phyloP scores from a whole-genome alignment of 2,797 vertebrate species.

The Lagorchestes hirsutus region DNA sequence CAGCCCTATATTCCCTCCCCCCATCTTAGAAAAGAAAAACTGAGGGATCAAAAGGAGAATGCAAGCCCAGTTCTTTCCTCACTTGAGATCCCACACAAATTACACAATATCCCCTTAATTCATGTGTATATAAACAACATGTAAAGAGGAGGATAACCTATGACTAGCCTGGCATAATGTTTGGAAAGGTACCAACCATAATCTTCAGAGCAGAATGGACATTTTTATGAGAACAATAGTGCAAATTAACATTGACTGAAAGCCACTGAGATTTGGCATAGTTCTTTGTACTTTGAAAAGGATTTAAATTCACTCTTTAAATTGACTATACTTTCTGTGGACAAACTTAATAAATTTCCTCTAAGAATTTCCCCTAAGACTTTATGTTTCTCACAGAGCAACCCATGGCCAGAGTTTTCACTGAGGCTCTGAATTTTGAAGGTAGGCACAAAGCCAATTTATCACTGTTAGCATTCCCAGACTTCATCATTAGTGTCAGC shows the following conservation, averaged over 20 bases:
- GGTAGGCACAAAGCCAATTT: neutral
- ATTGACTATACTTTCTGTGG: neutral
- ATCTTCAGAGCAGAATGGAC: neutral
- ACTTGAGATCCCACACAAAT: neutral
- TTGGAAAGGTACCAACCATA: neutral
- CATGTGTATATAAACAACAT: neutral
- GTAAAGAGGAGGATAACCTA: neutral
- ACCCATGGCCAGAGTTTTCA: neutral
- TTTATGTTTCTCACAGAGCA: neutral
- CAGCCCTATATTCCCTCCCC: neutral
- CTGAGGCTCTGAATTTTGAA: neutral
- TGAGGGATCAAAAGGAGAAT: neutral
- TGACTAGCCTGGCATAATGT: neutral
- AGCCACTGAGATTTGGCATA: neutral
- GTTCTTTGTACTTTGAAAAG: neutral
- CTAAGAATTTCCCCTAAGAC: neutral
- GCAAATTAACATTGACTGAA: neutral
- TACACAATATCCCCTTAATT: neutral
- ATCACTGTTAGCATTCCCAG: neutral
- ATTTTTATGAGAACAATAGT: neutral
- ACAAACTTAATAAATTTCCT: neutral
- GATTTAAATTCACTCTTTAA: neutral
- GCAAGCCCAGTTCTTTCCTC: neutral
- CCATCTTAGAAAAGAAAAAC: neutral
- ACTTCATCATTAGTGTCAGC: neutral